Base-by-base conservation (phyloP, 2,797 vertebrate genomes). In the Peromyscus melanophrys region DNA sequence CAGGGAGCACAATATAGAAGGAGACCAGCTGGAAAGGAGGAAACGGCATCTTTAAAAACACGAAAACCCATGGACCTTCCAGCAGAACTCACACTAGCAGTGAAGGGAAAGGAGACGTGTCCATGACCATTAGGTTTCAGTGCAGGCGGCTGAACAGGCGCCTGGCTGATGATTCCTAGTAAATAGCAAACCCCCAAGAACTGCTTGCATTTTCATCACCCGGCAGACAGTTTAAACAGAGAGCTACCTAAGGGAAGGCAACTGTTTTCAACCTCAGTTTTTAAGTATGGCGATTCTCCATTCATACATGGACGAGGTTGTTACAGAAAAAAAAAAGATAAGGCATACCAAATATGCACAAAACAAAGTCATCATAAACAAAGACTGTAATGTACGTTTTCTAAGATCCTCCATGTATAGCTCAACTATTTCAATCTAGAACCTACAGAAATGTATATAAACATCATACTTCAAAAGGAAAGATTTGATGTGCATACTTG, bases 381-480 rank as follows among this genome's bases (percentile, higher is more conserved):
- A 96, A 93, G 85, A 69, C 6, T 77, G 78, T 34, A 69, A 57
- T 46, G 77, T 3, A 89, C 2, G n/a, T 84, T 82, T 84, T 77
- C 57, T 87, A 61, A 10, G 34, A 90, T 63, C 65, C 83, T 29
- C 61, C 43, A 65, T 5, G 8, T 78, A 25, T 8, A 69, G 87
- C 61, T 52, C 14, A 71, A 43, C 34, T 57, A 59, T 71, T 89
- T 82, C 3, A 57, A 65, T 49, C 69, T 83, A 43, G 46, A 97
- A 89, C 17, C 11, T 40, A 83, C 46, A 43, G 34, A 19, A n/a
- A 1, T 46, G 8, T 11, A 77, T 5, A 46, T 6, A 71, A 65
- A 43, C 0, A 69, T 7, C 37, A 81, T 73, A 80, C 91, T 82
- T 95, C 40, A 93, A 63, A 94, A 94, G 82, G 25, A 90, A 94